Evolutionary conservation across 2,797 vertebrate genomes (phyloP).

Genomic region (Poeciliopsis paucimaculata): DNA sequence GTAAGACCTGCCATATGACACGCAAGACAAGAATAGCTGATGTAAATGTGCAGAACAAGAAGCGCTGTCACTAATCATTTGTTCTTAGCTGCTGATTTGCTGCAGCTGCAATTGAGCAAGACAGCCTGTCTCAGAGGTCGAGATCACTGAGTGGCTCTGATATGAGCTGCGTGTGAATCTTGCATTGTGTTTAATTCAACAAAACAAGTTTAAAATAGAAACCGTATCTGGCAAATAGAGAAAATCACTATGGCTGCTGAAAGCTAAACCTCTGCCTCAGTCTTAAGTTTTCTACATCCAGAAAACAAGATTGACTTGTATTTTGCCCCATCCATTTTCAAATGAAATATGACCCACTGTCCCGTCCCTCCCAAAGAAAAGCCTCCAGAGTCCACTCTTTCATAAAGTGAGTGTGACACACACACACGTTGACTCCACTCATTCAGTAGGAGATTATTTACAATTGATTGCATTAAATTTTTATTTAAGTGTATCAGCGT

Average conservation of each 20-base stretch:
- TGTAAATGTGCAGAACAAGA: conserved; percentile 42
- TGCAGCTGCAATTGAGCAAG: conserved; percentile 18
- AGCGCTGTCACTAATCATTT: conserved; percentile 40
- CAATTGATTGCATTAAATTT: neutral
- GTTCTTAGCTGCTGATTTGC: conserved; percentile 40
- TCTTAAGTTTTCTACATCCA: neutral
- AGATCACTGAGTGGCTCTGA: too few species aligned
- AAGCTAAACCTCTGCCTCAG: neutral
- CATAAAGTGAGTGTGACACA: neutral
- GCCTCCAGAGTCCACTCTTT: neutral
- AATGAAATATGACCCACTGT: neutral
- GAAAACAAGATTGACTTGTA: neutral
- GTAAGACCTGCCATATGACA: conserved; percentile 29
- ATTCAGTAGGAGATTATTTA: neutral
- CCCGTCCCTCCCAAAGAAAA: neutral
- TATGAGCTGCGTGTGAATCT: neutral
- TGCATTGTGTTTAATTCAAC: neutral
- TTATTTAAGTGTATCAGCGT: neutral
- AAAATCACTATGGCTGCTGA: neutral
- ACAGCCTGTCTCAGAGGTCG: neutral
- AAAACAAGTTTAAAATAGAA: conserved; percentile 1
- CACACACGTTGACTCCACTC: too few species aligned
- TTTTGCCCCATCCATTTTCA: neutral
- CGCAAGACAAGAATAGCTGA: conserved; percentile 45
- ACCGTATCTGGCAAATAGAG: neutral